Base-by-base conservation (phyloP, 2,888 invertebrate species). In the Andrena bucephala region DNA sequence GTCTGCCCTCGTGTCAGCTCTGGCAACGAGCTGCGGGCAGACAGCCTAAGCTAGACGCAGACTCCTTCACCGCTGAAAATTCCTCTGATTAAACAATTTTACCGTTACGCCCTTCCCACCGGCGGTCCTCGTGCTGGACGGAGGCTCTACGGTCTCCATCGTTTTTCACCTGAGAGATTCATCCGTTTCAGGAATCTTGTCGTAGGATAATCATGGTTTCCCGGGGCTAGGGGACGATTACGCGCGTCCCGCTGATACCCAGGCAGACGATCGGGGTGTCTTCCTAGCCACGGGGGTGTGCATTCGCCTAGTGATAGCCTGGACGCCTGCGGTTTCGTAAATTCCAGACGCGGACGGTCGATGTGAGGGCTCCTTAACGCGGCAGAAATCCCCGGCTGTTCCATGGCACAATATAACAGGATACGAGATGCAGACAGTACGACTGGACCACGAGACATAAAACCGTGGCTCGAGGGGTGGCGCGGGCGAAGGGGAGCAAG, bases 401-500 rank as follows among this genome's bases (percentile, higher is more conserved):
- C 57, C 75, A 33, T 3, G 36, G 75, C 63, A 84, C 69, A 83
- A 84, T 84, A 83, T 83, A 85, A 84, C 84, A 87, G 86, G 87
- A 87, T 88, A 65, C 80, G 72, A 83, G 83, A 86, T 73, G 85
- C 84, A 78, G 83, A 85, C 82, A 81, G 82, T 77, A 63, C 80
- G 81, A 87, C 79, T 80, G 83, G 77, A 84, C 81, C 82, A 60
- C 82, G 76, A 77, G 84, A 84, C 84, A 83, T 86, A 88, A 87
- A 88, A 82, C 74, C 82, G 59, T 62, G 75, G 54, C 65, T 69
- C 71, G 65, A 65, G 62, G 70, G 72, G 60, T 29, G 31, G 68
- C 67, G 72, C 13, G 42, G 59, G 29, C 48, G 69, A 52, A 33
- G 52, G 29, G 48, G 60, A 16, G 16, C 16, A 13, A 33, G 60